Conservation (phyloP, 2,113 vertebrate genomes). For the Herpailurus yagouaroundi region DNA sequence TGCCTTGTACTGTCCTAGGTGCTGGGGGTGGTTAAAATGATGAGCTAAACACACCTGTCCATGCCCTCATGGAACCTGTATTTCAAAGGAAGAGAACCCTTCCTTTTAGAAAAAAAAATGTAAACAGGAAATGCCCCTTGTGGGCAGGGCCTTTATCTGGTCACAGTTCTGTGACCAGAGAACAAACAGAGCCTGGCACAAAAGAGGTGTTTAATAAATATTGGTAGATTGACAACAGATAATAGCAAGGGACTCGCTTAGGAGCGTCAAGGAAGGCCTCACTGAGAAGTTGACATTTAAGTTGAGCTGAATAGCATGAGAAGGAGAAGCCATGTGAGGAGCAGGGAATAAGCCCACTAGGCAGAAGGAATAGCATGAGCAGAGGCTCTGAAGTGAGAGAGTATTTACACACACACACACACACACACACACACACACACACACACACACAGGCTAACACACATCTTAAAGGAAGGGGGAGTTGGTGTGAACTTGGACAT, state of each 20-base stretch:
- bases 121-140: neutral
- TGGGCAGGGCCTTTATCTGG: neutral
- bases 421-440: neutral
- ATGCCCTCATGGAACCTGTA: neutral
- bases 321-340: neutral
- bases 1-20: neutral
- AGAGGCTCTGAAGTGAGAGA: neutral
- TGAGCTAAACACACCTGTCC: neutral
- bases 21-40: neutral
- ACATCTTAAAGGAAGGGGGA: neutral
- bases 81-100: neutral
- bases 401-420: neutral
- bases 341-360: neutral
- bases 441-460: neutral
- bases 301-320: neutral
- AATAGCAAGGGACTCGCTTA: neutral
- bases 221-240: neutral
- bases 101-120: neutral
- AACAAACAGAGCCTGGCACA: neutral
- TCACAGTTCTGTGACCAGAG: neutral
- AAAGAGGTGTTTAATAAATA: neutral
- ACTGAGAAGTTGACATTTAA: neutral
- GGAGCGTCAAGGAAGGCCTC: neutral
- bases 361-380: neutral
- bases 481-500: too few species aligned